Evolutionary conservation across 2,797 vertebrate species (phyloP), one percentile per base, ranked within the genome.

Genomic region (Ficedula albicollis): DNA sequence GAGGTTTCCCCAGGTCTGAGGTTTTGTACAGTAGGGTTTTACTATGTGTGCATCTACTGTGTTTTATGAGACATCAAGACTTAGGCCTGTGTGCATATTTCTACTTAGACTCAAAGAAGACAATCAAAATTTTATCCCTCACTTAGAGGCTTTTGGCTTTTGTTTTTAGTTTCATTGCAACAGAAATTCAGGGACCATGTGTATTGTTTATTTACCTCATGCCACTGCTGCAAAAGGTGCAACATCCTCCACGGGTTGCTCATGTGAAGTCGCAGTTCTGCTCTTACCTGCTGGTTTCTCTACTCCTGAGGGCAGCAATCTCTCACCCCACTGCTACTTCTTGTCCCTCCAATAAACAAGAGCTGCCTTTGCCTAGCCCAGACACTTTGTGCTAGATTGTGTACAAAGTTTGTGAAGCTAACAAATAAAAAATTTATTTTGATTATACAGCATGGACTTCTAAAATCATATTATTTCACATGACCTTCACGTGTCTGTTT

Each of bases 251-350:
- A n/a, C 17, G 5, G 10, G 5, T 1, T 68, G 38, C 15, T 86
- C 3, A 0, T 13, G 12, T 3, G 5, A 68, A 78, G 15, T 36
- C 3, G 0, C 0, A 4, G 22, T 51, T 90, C 49, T 2, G 1
- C 15, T 73, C 15, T 48, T 62, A 34, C 13, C 15, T 75, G 25
- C 30, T 78, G 66, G 13, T 93, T 83, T 64, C 46, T 23, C 29
- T 83, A 0, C 15, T 19, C 8, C 20, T 1, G 5, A 63, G 54
- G 27, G 23, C 43, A 43, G 38, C 9, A 15, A 3, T 44, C 15
- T 73, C 23, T 79, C 10, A 34, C 13, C 4, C 18, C 5, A 1
- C 13, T 51, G 11, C 27, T 54, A 6, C 25, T 27, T 56, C 54
- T 44, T 32, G 11, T 55, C 18, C 4, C 36, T 86, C 16, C 6